Evolutionary conservation across 2,888 invertebrate species (phyloP).

Genomic region (Pecten maximus): DNA sequence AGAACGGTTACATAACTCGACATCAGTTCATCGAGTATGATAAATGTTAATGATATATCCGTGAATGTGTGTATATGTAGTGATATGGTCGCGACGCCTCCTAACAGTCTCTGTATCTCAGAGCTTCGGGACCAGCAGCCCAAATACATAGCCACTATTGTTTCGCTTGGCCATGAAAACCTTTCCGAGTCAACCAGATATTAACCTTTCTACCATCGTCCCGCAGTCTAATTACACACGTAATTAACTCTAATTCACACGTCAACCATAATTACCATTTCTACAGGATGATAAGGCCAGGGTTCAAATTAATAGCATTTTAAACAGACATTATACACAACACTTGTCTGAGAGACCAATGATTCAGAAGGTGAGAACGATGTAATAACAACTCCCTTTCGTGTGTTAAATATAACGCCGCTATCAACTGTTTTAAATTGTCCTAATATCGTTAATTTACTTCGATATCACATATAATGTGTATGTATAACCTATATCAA

Average conservation of each 20-base stretch:
- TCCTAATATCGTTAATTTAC: background rate
- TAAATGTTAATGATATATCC: background rate
- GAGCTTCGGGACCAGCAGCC: background rate
- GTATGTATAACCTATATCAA: background rate
- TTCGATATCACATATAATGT: background rate
- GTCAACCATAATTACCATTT: conserved; percentile 14
- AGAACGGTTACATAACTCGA: background rate
- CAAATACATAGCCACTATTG: background rate
- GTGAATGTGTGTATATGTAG: background rate
- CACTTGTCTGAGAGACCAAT: background rate
- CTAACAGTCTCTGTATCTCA: background rate
- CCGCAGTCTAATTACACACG: background rate
- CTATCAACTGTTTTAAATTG: background rate
- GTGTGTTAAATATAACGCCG: background rate
- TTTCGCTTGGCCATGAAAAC: background rate
- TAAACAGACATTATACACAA: conserved; percentile 30
- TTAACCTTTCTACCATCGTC: background rate
- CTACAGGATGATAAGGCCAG: background rate
- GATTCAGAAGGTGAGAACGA: background rate
- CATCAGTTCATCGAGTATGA: conserved; percentile 31
- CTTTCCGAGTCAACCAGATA: background rate
- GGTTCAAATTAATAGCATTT: background rate
- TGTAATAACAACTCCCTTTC: background rate
- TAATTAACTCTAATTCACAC: conserved; percentile 20
- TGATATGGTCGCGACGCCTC: background rate